Percentiles rank a stretch among this genome's conserved stretches.
phyloP scores from a whole-genome alignment of 2,797 vertebrate species.

The Simalia tracyae region DNA sequence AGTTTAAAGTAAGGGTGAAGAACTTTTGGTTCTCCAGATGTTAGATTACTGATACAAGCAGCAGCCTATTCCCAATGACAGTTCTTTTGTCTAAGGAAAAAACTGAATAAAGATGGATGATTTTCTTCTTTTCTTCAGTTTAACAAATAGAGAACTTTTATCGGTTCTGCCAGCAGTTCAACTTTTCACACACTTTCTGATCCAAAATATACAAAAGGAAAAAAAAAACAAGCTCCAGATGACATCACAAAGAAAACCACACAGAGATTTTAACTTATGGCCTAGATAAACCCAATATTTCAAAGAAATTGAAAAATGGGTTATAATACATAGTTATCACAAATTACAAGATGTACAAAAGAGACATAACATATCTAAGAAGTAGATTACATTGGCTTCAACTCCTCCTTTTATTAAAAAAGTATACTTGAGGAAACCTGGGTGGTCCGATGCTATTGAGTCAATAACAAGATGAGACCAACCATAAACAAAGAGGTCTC shows the following conservation, averaged over 20 bases:
- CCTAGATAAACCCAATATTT: background rate
- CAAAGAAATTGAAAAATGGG: rapidly evolving
- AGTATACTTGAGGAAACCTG: background rate
- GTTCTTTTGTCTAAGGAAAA: background rate
- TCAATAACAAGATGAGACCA: background rate
- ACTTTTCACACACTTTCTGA: rapidly evolving
- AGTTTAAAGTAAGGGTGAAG: background rate
- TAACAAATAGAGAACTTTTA: background rate
- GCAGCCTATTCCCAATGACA: slow-evolving; percentile 2
- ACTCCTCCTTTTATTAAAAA: background rate
- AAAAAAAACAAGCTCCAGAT: slow-evolving; percentile 11
- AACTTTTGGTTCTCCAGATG: background rate
- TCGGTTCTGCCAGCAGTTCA: slow-evolving; percentile 27
- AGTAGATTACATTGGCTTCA: background rate
- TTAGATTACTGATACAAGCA: slow-evolving; percentile 2
- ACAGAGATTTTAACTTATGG: background rate
- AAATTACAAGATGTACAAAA: background rate
- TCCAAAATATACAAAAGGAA: background rate
- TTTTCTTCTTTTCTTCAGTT: slow-evolving; percentile 10
- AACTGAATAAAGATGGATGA: background rate
- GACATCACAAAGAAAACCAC: background rate
- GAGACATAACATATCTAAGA: background rate
- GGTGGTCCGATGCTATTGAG: background rate
- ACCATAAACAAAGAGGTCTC: background rate
- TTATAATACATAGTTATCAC: background rate